phyloP scores from a whole-genome alignment of 2,888 invertebrate genomes.

The Teleogryllus oceanicus region DNA sequence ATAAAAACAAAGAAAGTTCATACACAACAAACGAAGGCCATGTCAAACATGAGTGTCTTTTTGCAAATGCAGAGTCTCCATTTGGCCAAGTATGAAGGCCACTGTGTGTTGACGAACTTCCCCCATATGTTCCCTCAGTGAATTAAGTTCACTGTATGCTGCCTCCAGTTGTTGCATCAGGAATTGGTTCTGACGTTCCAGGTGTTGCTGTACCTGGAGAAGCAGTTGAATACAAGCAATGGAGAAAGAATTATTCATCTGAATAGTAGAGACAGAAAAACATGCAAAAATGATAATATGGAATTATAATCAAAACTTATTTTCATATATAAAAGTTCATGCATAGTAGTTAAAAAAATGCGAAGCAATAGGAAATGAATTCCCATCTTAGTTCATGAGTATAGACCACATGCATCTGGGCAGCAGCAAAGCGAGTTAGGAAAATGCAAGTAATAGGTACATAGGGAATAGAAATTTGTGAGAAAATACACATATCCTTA shows the following conservation, averaged over 20 bases:
- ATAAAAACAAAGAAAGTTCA: background rate
- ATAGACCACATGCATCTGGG: too few species aligned
- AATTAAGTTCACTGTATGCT: conserved; percentile 30
- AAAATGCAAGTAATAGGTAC: background rate
- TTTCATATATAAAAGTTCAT: too few species aligned
- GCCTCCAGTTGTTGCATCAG: conserved; percentile 32
- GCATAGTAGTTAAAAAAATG: too few species aligned
- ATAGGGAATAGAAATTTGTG: background rate
- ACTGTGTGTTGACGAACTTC: conserved; percentile 34
- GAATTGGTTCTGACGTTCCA: conserved; percentile 33
- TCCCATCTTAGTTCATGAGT: too few species aligned
- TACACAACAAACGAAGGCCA: conserved; percentile 4
- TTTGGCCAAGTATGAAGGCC: conserved; percentile 33
- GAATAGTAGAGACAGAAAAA: background rate
- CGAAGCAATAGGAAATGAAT: too few species aligned
- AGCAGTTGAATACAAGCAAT: conserved; percentile 9
- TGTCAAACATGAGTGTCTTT: conserved; percentile 34
- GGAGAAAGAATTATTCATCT: conserved; percentile 7
- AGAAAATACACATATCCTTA: background rate
- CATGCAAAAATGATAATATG: background rate
- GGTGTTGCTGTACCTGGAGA: conserved; percentile 29
- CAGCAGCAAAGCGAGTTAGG: too few species aligned
- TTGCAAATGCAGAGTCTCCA: conserved; percentile 34
- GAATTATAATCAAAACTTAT: background rate
- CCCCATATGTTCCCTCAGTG: conserved; percentile 33